Evolutionary conservation across 2,113 vertebrate genomes (phyloP).

Genomic region (Pholis gunnellus): DNA sequence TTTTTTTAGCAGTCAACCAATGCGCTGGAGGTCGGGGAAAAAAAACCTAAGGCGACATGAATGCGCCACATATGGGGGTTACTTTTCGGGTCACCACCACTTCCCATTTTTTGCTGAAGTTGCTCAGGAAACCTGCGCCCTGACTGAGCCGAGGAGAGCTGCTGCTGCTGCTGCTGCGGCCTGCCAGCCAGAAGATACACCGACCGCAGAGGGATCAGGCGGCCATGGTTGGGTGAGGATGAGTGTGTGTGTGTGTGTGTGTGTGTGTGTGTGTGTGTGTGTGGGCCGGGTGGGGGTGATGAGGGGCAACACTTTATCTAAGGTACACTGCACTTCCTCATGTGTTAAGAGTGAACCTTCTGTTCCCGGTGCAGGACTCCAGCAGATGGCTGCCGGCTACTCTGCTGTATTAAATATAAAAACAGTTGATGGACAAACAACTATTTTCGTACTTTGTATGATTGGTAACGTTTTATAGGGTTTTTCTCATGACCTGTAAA

Average conservation of each 20-base stretch:
- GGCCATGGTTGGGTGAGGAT: slow-evolving; percentile 44
- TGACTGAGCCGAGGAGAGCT: slow-evolving; percentile 34
- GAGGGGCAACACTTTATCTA: slow-evolving; percentile 71
- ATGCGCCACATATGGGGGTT: slow-evolving; percentile 34
- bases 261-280: slow-evolving; percentile 46
- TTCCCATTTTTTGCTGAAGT: slow-evolving; percentile 76
- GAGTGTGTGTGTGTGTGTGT: slow-evolving; percentile 33
- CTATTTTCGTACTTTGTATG: not conserved
- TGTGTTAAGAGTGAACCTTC: slow-evolving; percentile 60
- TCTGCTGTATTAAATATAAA: slow-evolving; percentile 29
- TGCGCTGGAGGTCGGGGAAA: not conserved
- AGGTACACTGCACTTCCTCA: slow-evolving; percentile 79
- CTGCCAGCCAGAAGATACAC: slow-evolving; percentile 64
- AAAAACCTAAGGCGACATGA: not conserved
- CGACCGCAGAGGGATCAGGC: slow-evolving; percentile 58
- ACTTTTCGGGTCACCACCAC: slow-evolving; percentile 67
- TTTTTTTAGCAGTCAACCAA: slow-evolving; percentile 52
- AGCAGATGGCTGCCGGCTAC: slow-evolving; percentile 62
- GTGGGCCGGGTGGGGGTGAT: not conserved
- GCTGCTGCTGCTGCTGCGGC: slow-evolving; percentile 30
- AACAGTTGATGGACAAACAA: slow-evolving; percentile 1
- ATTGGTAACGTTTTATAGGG: not conserved
- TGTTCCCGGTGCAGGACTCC: slow-evolving; percentile 48
- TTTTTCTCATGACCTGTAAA: not conserved
- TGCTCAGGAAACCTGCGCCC: slow-evolving; percentile 77